These are phyloP conservation scores for Cirrhinus mrigala DNA, from an alignment of 2,797 vertebrate species.

Conservation along the genomic window DNA sequence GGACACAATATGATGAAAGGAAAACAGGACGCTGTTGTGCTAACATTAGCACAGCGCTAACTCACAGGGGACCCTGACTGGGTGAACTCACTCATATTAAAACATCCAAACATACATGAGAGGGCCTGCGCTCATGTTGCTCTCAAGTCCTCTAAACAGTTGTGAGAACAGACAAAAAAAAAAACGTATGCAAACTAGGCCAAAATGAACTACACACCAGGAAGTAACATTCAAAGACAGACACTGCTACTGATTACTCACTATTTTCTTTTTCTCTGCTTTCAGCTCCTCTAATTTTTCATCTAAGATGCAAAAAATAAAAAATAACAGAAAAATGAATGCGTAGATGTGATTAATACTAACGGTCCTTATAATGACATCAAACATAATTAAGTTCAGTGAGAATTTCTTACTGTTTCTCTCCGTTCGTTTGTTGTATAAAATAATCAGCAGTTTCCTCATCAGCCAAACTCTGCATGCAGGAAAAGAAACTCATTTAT, in stretches of 20 bases:
- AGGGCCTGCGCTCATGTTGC: conserved; percentile 46
- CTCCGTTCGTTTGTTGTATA: conserved; percentile 92
- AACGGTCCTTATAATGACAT: background rate
- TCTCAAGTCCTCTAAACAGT: conserved; percentile 48
- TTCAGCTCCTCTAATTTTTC: conserved; percentile 94
- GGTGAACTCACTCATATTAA: conserved; percentile 53
- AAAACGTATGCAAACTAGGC: background rate
- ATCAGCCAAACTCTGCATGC: conserved; percentile 88
- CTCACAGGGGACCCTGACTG: conserved; percentile 43
- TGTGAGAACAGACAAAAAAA: conserved; percentile 14
- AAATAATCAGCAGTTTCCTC: conserved; percentile 89
- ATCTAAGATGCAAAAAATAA: conserved; percentile 77
- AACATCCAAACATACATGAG: conserved; percentile 57
- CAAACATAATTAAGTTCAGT: background rate
- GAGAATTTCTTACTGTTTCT: conserved; percentile 87
- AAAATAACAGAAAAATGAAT: background rate
- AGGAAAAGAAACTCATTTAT: conserved; percentile 36
- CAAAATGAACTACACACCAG: conserved; percentile 8
- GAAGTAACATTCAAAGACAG: conserved; percentile 19
- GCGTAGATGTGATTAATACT: background rate
- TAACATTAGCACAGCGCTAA: conserved; percentile 47
- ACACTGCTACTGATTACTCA: conserved; percentile 77
- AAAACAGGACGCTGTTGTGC: conserved; percentile 61
- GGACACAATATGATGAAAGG: conserved; percentile 78
- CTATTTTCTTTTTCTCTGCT: conserved; percentile 94